These are phyloP conservation scores for Neotragus pygmaeus DNA, from an alignment of 2,113 vertebrate species.

Conservation along the genomic window DNA sequence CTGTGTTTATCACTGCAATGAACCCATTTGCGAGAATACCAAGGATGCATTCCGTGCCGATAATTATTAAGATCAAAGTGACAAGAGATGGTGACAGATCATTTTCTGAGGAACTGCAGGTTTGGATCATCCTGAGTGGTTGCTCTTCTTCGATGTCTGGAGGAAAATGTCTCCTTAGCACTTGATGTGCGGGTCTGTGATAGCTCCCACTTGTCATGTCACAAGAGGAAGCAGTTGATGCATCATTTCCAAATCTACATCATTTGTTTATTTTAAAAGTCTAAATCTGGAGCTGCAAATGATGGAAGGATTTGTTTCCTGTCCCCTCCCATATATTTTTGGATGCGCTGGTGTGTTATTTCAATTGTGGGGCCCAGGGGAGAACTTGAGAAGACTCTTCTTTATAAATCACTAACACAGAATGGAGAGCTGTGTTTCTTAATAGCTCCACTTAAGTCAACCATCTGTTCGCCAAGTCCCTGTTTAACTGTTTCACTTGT, in stretches of 20 bases:
- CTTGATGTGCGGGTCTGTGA: not conserved
- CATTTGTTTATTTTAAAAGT: slow-evolving; percentile 61
- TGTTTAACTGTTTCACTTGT: not conserved
- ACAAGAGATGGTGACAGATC: not conserved
- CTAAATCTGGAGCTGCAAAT: slow-evolving; percentile 55
- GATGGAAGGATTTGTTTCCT: slow-evolving; percentile 29
- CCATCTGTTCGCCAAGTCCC: not conserved
- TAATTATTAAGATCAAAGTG: not conserved
- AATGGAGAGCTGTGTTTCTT: not conserved
- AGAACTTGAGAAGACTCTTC: not conserved
- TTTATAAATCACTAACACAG: not conserved
- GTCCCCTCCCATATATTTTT: not conserved
- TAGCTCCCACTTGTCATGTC: not conserved
- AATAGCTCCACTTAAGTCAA: not conserved
- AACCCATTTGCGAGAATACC: slow-evolving; percentile 46
- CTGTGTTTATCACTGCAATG: not conserved
- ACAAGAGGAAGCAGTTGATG: not conserved
- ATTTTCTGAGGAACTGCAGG: not conserved
- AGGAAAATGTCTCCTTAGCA: not conserved
- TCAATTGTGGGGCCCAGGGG: not conserved
- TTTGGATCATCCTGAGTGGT: not conserved
- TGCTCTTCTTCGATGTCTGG: not conserved
- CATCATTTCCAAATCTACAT: slow-evolving; percentile 19
- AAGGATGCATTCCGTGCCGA: not conserved
- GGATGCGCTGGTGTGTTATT: not conserved